Evolutionary conservation across 2,888 invertebrate genomes (phyloP).

Genomic region (Caenorhabditis zanzibari): DNA sequence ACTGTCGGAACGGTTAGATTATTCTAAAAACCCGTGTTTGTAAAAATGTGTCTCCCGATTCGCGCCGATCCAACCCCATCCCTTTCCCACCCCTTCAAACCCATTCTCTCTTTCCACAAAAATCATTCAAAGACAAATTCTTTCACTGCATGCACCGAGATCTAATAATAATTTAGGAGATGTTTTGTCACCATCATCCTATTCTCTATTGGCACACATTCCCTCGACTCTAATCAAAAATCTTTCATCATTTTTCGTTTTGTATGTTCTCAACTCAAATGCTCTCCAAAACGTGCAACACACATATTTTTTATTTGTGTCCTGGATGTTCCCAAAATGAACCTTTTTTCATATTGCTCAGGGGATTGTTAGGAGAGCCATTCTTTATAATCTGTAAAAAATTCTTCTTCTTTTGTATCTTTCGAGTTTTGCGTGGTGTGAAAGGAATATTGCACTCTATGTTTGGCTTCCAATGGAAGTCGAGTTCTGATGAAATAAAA

Average conservation of each 20-base stretch:
- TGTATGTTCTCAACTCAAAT: conserved; percentile 32
- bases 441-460: conserved; percentile 26
- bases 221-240: conserved; percentile 53
- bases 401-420: conserved; percentile 29
- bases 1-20: conserved; percentile 44
- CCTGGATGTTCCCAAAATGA: conserved; percentile 31
- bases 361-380: conserved; percentile 66
- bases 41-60: conserved; percentile 65
- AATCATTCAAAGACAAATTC: conserved; percentile 54
- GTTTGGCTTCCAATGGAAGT: conserved; percentile 28
- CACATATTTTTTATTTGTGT: conserved; percentile 23
- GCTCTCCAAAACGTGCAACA: conserved; percentile 14
- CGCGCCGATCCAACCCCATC: conserved; percentile 44
- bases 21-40: conserved; percentile 57
- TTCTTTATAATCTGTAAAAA: conserved; percentile 38
- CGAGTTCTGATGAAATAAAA: conserved; percentile 20
- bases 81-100: neutral
- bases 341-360: conserved; percentile 51
- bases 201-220: conserved; percentile 55
- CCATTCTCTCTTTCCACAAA: conserved; percentile 28
- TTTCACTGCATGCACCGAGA: conserved; percentile 63
- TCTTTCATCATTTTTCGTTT: conserved; percentile 24
- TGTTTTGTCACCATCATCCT: conserved; percentile 20
- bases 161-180: conserved; percentile 58
- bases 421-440: conserved; percentile 51